phyloP scores from a whole-genome alignment of 2,797 vertebrate genomes.

The Sebastes minor region DNA sequence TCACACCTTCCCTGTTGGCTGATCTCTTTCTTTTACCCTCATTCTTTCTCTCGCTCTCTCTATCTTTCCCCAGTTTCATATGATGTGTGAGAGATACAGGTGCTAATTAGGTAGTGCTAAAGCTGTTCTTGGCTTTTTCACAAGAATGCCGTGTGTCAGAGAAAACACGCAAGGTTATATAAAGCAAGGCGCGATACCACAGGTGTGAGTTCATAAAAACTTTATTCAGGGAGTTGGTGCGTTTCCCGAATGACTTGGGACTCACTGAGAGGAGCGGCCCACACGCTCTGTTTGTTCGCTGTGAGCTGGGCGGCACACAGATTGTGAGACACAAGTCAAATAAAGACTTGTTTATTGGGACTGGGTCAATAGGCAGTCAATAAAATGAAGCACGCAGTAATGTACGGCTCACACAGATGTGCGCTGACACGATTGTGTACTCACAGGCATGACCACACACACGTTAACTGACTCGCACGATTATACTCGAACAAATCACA shows the following conservation, averaged over 20 bases:
- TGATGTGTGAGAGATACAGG: slow-evolving; percentile 55
- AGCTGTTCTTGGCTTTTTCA: slow-evolving; percentile 36
- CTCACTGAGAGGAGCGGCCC: neutral
- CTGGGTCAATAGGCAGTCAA: slow-evolving; percentile 44
- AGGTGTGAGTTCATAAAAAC: slow-evolving; percentile 24
- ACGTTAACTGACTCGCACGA: neutral
- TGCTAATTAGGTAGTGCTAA: slow-evolving; percentile 67
- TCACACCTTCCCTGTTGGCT: slow-evolving; percentile 65
- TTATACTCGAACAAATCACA: slow-evolving; percentile 9
- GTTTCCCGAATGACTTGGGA: neutral
- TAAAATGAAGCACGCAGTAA: slow-evolving; percentile 34
- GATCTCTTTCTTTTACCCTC: slow-evolving; percentile 42
- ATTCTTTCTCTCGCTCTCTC: neutral
- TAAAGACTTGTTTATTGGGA: slow-evolving; percentile 50
- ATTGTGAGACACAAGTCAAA: slow-evolving; percentile 35
- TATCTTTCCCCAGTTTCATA: slow-evolving; percentile 23
- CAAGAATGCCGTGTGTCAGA: slow-evolving; percentile 29
- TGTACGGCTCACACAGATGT: slow-evolving; percentile 14
- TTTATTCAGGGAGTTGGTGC: slow-evolving; percentile 19
- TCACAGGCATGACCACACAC: neutral
- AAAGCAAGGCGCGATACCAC: slow-evolving; percentile 23
- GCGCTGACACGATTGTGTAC: neutral
- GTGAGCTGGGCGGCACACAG: neutral
- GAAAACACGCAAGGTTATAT: slow-evolving; percentile 49
- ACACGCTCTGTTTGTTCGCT: slow-evolving; percentile 26